Percentiles rank a stretch among this genome's conserved stretches.
Evolutionary conservation across 2,113 vertebrate genomes (phyloP).

Genomic region (Natator depressus): DNA sequence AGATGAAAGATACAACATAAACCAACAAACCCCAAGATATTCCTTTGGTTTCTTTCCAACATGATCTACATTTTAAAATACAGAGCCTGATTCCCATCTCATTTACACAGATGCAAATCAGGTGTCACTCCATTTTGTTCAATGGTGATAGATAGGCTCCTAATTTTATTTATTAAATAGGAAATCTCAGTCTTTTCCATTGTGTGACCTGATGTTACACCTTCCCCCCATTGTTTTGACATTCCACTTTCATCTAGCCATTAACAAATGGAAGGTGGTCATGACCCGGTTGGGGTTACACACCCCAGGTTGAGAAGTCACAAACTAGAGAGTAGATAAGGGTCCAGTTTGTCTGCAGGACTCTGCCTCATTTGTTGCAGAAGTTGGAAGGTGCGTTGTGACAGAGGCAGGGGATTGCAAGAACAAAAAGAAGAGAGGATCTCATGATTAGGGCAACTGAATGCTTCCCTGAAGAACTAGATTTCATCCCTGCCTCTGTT

Average conservation of each 20-base stretch:
- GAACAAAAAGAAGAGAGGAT: not conserved
- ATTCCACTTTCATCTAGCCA: not conserved
- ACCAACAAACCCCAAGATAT: not conserved
- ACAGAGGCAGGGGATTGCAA: not conserved
- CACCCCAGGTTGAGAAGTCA: not conserved
- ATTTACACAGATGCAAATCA: not conserved
- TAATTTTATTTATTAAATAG: not conserved
- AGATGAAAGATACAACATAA: not conserved
- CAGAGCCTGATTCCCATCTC: not conserved
- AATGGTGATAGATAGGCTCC: not conserved
- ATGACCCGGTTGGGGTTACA: not conserved
- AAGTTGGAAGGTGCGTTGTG: not conserved
- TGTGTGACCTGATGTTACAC: not conserved
- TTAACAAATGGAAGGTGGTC: not conserved
- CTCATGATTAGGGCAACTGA: not conserved
- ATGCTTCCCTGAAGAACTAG: not conserved
- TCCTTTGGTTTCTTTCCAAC: slow-evolving; percentile 4
- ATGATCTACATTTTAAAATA: not conserved
- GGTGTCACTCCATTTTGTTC: not conserved
- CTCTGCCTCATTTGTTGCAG: not conserved
- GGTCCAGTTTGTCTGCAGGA: not conserved
- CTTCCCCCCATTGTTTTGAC: not conserved
- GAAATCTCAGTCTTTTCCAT: not conserved
- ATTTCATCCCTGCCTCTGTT: not conserved
- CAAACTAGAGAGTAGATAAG: not conserved